Percentiles rank a stretch among this genome's conserved stretches.
These are phyloP conservation scores for Parasteatoda tepidariorum DNA, from an alignment of 1,140 invertebrate genomes.

Conservation along the genomic window DNA sequence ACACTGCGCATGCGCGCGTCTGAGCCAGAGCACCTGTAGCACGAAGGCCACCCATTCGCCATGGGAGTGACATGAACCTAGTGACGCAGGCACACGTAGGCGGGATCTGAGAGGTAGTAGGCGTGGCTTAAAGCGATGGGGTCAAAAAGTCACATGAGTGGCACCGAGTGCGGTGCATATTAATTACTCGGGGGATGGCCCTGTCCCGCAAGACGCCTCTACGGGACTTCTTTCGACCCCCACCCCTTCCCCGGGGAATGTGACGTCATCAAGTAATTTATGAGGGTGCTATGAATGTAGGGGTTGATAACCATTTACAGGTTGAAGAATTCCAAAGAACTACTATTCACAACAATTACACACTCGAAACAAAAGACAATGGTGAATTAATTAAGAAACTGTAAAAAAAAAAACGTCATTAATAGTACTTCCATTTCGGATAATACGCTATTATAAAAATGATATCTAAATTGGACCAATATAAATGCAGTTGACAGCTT, in stretches of 20 bases:
- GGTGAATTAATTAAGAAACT: too few species aligned
- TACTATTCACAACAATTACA: too few species aligned
- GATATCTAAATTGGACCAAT: too few species aligned
- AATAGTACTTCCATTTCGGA: too few species aligned
- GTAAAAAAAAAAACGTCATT: too few species aligned
- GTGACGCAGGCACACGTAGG: conserved; percentile 20
- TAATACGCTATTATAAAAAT: too few species aligned
- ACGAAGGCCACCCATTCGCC: conserved; percentile 52
- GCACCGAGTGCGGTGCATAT: conserved; percentile 58
- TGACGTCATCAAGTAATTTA: conserved; percentile 46
- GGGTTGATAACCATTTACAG: conserved; percentile 5
- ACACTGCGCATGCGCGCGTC: conserved; percentile 8
- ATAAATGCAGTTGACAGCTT: too few species aligned
- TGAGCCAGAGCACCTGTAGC: conserved; percentile 43
- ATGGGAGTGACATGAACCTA: conserved; percentile 32
- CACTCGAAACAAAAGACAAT: too few species aligned
- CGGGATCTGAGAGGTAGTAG: conserved; percentile 36
- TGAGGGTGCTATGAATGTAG: conserved; percentile 40
- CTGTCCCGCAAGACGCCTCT: conserved; percentile 43
- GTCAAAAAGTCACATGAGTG: conserved; percentile 61
- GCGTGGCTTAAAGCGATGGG: conserved; percentile 33
- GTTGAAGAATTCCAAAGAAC: too few species aligned
- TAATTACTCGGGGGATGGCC: conserved; percentile 58
- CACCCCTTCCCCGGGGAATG: not conserved
- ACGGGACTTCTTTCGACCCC: conserved; percentile 1